These are phyloP conservation scores for Montipora foliosa DNA, from an alignment of 64 coral and sea anemone species.

Conservation along the genomic window DNA sequence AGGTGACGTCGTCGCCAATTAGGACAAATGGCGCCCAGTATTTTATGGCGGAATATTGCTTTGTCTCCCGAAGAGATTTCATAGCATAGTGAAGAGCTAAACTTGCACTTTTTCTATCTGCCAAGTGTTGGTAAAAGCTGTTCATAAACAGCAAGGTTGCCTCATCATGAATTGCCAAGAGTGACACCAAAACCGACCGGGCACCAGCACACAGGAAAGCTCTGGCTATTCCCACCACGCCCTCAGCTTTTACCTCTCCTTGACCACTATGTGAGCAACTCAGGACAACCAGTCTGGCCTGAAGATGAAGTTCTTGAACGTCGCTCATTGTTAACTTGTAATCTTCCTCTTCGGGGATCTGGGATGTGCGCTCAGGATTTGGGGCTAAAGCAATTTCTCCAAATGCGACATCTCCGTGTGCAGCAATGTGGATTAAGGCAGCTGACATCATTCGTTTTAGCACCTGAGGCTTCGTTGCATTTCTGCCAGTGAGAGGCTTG, in stretches of 20 bases:
- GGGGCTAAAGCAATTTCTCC: background rate
- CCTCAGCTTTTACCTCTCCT: background rate
- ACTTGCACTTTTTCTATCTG: background rate
- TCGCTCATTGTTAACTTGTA: background rate
- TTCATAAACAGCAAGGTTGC: background rate
- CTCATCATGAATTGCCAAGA: background rate
- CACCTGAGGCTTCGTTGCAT: background rate
- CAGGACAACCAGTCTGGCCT: background rate
- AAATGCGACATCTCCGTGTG: background rate
- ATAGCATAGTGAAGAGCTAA: no score
- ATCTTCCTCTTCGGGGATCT: background rate
- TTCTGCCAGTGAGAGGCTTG: background rate
- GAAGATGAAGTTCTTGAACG: background rate
- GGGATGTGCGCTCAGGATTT: background rate
- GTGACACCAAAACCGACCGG: background rate
- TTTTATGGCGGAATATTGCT: background rate
- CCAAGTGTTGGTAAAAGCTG: background rate
- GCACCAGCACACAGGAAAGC: background rate
- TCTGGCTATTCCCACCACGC: background rate
- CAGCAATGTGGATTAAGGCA: background rate
- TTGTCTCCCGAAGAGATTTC: background rate
- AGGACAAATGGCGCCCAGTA: background rate
- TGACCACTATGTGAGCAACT: background rate
- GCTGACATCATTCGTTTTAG: background rate
- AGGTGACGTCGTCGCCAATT: background rate